Base-by-base conservation (phyloP, 2,113 vertebrate species). In the Cyphomyrus plagiostoma region DNA sequence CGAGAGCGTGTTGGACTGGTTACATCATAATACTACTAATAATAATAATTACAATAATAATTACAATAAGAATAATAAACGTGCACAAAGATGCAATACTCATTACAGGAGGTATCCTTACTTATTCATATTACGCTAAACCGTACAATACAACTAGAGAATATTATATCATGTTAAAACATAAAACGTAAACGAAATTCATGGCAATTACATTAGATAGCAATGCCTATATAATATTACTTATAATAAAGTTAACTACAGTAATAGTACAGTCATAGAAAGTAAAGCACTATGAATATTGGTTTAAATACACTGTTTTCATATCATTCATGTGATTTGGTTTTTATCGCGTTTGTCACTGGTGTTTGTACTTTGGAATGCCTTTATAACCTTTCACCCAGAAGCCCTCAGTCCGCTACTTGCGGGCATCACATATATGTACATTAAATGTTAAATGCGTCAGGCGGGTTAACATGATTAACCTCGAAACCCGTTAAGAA, bases 1-100 rank as follows among this genome's bases (percentile, higher is more conserved):
- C 93, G 93, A 92, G 91, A 93, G 53, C 39, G 21, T 1, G 13
- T 86, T 48, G 21, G 48, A 82, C 74, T 21, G 88, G 88, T 89
- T 89, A 89, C 48, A 89, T 89, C 45, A 89, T 74, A 80, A 53
- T 74, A 62, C 13, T 39, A 77, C n/a, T 30, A 70, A 3, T 70
- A 26, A 4, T 70, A 26, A 70, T 70, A 13, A 66, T 66, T 10
- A 66, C 1, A 58, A 58, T 23, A 58, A 58, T 23, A 56, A 56
- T 58, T 52, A 52, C 3, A 52, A 52, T 52, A 52, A 52, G 13
- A 23, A 23, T 58, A 58, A 88, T 48, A 88, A 5, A 48, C 11
- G 35, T 19, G 13, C 17, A 39, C 74, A 80, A 80, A 80, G 35
- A 80, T 42, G 35, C 26, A 77, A 77, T 13, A 17, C 62, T 30